Base-by-base conservation (phyloP, 2,888 invertebrate species). In the Eilema griseolum region DNA sequence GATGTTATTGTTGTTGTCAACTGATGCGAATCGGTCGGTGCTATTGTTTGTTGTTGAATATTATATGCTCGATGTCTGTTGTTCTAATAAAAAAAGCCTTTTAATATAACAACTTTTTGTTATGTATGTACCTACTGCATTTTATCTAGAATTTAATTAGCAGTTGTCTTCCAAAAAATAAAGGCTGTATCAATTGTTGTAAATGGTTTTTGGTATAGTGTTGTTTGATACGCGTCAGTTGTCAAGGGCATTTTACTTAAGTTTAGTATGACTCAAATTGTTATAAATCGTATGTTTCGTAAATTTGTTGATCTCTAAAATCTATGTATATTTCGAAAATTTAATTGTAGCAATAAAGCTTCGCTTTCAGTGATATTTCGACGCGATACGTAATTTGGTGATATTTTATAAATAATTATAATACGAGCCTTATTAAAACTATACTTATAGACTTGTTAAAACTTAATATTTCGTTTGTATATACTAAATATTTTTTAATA, bases 341-440 rank as follows among this genome's bases (percentile, higher is more conserved):
- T 73, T 83, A 83, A 84, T 81, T 71, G 57, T 89, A 92, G 73
- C 70, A 88, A 66, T 77, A 80, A n/a, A 81, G 75, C 80, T 81
- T 89, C 60, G 83, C 78, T 89, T 81, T 85, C 83, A 88, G 92
- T 92, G 92, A 93, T 93, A 93, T 88, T 79, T 90, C 85, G 87
- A 91, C 89, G 88, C 89, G 89, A 94, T 95, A 95, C 94, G 94
- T 95, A 94, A 94, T 92, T 90, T 85, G 92, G 94, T 95, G 94
- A 95, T 95, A 94, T 94, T 91, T 92, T 90, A 57, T 78, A 85
- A 83, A 76, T 82, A 88, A 88, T 89, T 88, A 84, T 88, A 80
- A 86, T 89, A 87, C 88, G 90, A 93, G 92, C 91, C 92, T 93
- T 92, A 91, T 86, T 89, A 85, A 89, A 86, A 72, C 80, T 78